Evolutionary conservation across 2,888 invertebrate genomes (phyloP), one percentile per base, ranked within the genome.

Genomic region (Nebria brevicollis): DNA sequence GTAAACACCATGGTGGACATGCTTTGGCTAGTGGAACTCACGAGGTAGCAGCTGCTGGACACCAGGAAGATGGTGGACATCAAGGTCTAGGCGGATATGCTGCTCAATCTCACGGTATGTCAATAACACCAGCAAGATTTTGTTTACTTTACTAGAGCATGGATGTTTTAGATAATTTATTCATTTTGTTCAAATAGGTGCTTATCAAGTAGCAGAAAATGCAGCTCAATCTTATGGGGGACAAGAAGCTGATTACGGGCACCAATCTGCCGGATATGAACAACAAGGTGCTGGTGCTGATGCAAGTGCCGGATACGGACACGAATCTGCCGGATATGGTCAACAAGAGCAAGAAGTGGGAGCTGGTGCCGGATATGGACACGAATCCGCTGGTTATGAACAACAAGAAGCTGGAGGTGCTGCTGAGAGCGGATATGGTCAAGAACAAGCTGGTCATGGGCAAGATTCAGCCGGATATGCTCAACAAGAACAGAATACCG

Each of bases 311-410:
- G 78, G 73, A n/a, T 78, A 78, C 43, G 78, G 65, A 73, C 78
- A 78, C 42, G 73, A 74, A 78, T 72, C 78, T 66, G 74, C 78
- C 41, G 78, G 66, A 66, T 78, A 78, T 34, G 78, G 43, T 66
- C 79, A 79, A 5, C n/a, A 70, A 20, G 66, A 25, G 7, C 66
- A 66, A 25, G 70, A 26, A 11, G 70, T 6, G 8, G 70, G 70
- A 70, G 25, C 20, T 42, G 74, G 66, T 64, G 34, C 34, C 26
- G 79, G 74, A 20, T 79, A 79, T 66, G 79, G 68, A 1, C 68
- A 68, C 10, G 70, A 70, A 70, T 25, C 70, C 34, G 70, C 25
- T 15, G 70, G 26, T 5, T 70, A 70, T 26, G 70, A 25, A 26
- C 70, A 70, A 34, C 26, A 70, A 70, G 15, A 70, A 26, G 70